Base-by-base conservation (phyloP, 2,888 invertebrate genomes). In the Willowsia nigromaculata region DNA sequence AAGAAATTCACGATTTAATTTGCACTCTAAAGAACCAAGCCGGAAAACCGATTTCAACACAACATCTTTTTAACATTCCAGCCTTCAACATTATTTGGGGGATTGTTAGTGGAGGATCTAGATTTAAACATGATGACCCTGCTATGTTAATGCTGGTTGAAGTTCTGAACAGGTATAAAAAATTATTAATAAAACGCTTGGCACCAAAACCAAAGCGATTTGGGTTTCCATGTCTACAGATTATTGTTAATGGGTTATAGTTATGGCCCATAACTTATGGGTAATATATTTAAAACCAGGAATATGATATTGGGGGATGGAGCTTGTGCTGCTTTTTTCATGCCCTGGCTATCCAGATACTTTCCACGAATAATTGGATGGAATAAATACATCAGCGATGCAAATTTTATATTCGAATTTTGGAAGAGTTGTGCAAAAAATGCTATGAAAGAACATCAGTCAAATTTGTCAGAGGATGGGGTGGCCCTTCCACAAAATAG, bases 261-360 rank as follows among this genome's bases (percentile, higher is more conserved):
- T n/a, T n/a, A n/a, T n/a, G n/a, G n/a, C n/a, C n/a, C n/a, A n/a
- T n/a, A n/a, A n/a, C n/a, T n/a, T n/a, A n/a, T n/a, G n/a, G n/a
- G n/a, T n/a, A n/a, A n/a, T n/a, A n/a, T n/a, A n/a, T n/a, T n/a
- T n/a, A n/a, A n/a, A n/a, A 76, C n/a, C 33, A 27, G 91, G 53
- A 90, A 92, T 33, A 83, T 92, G 90, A 90, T 90, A 62, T 40
- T 92, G 5, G 80, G 78, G n/a, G 90, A 85, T 25, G 91, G 91
- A 5, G 88, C 82, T 2, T 90, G 89, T 76, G 78, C 68, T 0
- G 89, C 88, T 25, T 85, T 92, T 50, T 91, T 90, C 37, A 84
- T 91, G 47, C 92, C 92, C 5, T 91, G 91, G 91, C 53, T 92
- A 7, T 80, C 91, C 13, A 71, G 83, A 33, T 74, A 76, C 18